Evolutionary conservation across 2,888 invertebrate species (phyloP).

Genomic region (Yponomeuta malinellus): DNA sequence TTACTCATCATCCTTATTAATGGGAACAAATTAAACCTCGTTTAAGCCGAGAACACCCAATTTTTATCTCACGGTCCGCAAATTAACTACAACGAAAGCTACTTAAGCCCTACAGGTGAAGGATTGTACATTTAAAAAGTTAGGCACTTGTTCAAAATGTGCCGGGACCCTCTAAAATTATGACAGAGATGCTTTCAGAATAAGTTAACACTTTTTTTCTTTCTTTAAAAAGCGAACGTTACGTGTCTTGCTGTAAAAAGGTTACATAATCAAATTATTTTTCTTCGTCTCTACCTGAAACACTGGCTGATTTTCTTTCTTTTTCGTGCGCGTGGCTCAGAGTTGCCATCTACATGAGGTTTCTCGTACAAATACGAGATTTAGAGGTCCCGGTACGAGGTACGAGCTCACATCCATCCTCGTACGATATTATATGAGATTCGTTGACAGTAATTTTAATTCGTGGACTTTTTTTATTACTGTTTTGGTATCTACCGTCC

Average conservation of each 20-base stretch:
- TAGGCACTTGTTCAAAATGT: not conserved
- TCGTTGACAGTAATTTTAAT: too few relatives aligned
- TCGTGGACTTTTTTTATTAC: too few relatives aligned
- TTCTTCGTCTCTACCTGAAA: constrained; percentile 16
- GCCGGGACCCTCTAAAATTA: not conserved
- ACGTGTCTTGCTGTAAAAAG: constrained; percentile 2
- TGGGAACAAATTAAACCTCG: constrained; percentile 62
- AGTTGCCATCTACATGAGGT: too few relatives aligned
- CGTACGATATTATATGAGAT: too few relatives aligned
- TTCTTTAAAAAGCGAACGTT: constrained; percentile 1
- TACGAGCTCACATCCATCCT: too few relatives aligned
- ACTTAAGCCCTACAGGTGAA: constrained; percentile 46
- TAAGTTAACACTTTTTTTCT: too few relatives aligned
- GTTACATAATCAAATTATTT: not conserved
- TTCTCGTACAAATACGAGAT: too few relatives aligned
- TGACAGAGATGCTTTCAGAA: too few relatives aligned
- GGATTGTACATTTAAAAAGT: constrained; percentile 32
- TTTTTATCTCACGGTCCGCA: constrained; percentile 59
- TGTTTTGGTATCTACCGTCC: too few relatives aligned
- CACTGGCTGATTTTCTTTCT: constrained; percentile 22
- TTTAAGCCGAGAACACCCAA: constrained; percentile 42
- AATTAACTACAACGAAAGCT: constrained; percentile 65
- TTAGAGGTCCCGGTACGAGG: too few relatives aligned
- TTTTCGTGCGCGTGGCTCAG: constrained; percentile 3
- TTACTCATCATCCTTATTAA: constrained; percentile 64